Percentiles rank a stretch among this genome's conserved stretches.
Evolutionary conservation across 2,113 vertebrate genomes (phyloP).

Genomic region (Carassius carassius): DNA sequence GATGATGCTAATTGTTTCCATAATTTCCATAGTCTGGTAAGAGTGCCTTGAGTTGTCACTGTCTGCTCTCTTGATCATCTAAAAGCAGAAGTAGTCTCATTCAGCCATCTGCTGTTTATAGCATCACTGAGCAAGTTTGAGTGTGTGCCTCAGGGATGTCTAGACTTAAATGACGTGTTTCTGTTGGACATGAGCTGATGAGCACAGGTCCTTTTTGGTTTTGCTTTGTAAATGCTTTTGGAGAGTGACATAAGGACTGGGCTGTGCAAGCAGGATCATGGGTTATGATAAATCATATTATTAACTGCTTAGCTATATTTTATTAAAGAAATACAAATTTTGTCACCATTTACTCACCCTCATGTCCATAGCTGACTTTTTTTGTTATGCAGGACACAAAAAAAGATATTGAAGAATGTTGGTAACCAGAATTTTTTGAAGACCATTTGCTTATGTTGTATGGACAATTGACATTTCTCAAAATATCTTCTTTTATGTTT

Average conservation of each 20-base stretch:
- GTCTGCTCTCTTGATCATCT: slow-evolving; percentile 31
- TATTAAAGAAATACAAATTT: neutral
- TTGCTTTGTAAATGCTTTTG: slow-evolving; percentile 19
- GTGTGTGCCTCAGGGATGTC: slow-evolving; percentile 2
- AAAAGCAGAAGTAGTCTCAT: slow-evolving; percentile 1
- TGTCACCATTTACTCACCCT: neutral
- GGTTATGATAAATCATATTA: neutral
- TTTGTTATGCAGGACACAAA: neutral
- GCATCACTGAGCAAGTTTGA: slow-evolving; percentile 9
- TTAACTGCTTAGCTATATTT: neutral
- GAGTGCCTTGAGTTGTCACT: neutral
- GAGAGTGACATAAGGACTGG: neutral
- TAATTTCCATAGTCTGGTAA: slow-evolving; percentile 8
- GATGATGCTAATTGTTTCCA: slow-evolving; percentile 24
- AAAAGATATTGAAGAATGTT: neutral
- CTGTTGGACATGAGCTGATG: slow-evolving; percentile 4
- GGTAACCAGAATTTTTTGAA: neutral
- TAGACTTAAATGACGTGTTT: slow-evolving; percentile 4
- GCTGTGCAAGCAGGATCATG: neutral
- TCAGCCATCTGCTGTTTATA: slow-evolving; percentile 31
- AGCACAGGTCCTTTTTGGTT: neutral
- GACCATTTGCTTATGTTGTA: no score
- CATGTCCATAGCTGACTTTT: no score
- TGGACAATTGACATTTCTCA: no score
- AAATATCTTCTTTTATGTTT: no score